Evolutionary conservation across 1,140 invertebrate genomes (phyloP).

Genomic region (Leptopilina clavipes): DNA sequence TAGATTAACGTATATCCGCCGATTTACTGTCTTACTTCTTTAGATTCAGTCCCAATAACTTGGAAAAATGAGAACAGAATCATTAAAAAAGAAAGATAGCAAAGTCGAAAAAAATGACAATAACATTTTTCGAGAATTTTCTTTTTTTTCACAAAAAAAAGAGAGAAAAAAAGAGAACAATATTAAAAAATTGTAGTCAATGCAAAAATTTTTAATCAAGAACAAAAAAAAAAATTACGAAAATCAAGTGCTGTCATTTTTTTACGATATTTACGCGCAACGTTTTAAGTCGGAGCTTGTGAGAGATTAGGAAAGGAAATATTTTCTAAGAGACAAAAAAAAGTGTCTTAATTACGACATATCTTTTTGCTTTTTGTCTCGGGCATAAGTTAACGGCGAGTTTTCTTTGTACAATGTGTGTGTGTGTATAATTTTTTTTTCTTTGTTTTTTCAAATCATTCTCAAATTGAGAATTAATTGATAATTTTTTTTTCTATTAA

Average conservation of each 20-base stretch:
- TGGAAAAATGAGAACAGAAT: background rate
- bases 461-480: background rate
- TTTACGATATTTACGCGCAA: background rate
- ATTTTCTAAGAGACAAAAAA: conserved; percentile 9
- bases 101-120: background rate
- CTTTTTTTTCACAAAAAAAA: background rate
- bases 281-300: conserved; percentile 6
- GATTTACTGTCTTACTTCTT: conserved; percentile 32
- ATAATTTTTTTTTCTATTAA: conserved; percentile 30
- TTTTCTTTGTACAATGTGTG: background rate
- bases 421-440: background rate
- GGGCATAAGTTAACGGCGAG: conserved; percentile 22
- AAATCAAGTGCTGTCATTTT: background rate
- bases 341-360: background rate
- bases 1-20: conserved; percentile 46
- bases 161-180: no score
- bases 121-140: conserved; percentile 5
- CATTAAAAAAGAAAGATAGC: background rate
- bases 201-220: no score
- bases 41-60: conserved; percentile 9
- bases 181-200: no score
- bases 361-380: conserved; percentile 11
- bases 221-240: background rate
- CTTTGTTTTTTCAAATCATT: background rate
- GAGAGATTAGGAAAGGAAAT: conserved; percentile 16